Evolutionary conservation across 1,140 invertebrate species (phyloP).

Genomic region (Drosophila truncata): DNA sequence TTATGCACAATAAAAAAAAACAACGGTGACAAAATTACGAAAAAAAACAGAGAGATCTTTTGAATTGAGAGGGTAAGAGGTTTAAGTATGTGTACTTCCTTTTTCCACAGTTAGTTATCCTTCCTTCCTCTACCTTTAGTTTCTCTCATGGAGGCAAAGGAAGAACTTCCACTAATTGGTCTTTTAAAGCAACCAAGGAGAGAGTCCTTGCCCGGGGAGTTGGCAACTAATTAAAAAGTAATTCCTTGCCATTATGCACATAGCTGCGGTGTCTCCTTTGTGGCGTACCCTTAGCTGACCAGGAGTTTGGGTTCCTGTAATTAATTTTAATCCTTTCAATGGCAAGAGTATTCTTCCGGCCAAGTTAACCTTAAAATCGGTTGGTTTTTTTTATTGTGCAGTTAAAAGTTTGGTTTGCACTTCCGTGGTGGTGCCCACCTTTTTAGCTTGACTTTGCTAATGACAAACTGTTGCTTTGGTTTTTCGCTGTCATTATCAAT

Average conservation of each 20-base stretch:
- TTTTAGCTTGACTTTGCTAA: constrained; percentile 10
- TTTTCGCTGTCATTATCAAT: constrained; percentile 35
- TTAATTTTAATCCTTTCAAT: constrained; percentile 61
- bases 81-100: background rate
- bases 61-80: background rate
- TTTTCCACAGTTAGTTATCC: background rate
- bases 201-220: constrained; percentile 7
- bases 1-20: constrained; percentile 85
- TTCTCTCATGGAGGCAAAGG: background rate
- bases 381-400: background rate
- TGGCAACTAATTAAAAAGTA: constrained; percentile 70
- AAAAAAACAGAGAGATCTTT: constrained; percentile 59
- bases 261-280: constrained; percentile 31
- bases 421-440: background rate
- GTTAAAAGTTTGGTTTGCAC: constrained; percentile 4
- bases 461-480: constrained; percentile 40
- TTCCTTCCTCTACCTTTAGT: constrained; percentile 1
- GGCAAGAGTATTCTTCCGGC: constrained; percentile 41
- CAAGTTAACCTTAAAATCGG: constrained; percentile 3
- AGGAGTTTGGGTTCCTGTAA: constrained; percentile 43
- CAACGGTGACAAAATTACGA: constrained; percentile 85
- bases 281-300: constrained; percentile 14
- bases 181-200: constrained; percentile 15
- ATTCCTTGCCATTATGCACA: constrained; percentile 51
- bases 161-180: constrained; percentile 30